Percentiles rank a stretch among this genome's conserved stretches.
These are phyloP conservation scores for Diacarnus erythraeanus DNA, from an alignment of 37 sponge, comb jelly and placozoan species.

Conservation along the genomic window DNA sequence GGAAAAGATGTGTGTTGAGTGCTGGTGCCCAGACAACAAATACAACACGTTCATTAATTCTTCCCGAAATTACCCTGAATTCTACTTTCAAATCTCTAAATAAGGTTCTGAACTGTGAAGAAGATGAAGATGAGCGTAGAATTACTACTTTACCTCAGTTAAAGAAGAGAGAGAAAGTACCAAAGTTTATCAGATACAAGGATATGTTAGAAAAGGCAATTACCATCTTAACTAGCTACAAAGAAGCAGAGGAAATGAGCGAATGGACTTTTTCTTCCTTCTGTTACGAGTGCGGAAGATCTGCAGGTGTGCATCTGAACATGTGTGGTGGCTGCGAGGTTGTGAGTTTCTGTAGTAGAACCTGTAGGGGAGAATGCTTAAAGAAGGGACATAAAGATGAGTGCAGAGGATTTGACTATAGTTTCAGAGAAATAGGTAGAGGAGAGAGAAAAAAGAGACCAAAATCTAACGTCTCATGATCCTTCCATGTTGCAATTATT, in stretches of 20 bases:
- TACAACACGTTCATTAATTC: background rate
- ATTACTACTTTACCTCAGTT: background rate
- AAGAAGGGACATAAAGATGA: slow-evolving; percentile 67
- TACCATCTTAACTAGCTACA: background rate
- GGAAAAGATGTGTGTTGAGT: background rate
- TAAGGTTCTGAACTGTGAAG: background rate
- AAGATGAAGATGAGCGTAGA: background rate
- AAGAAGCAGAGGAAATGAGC: background rate
- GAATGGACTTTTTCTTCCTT: slow-evolving; percentile 44
- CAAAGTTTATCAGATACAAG: background rate
- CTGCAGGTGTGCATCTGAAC: slow-evolving; percentile 39
- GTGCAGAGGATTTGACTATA: too few relatives aligned
- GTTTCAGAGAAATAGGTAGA: too few relatives aligned
- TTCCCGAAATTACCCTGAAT: slow-evolving; percentile 1
- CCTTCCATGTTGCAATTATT: too few relatives aligned
- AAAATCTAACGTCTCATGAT: too few relatives aligned
- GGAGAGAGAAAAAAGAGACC: too few relatives aligned
- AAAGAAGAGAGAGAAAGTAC: background rate
- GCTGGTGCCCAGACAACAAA: background rate
- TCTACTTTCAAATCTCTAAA: background rate
- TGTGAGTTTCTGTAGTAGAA: slow-evolving; percentile 64
- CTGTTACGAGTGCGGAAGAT: slow-evolving; percentile 75
- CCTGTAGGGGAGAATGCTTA: slow-evolving; percentile 55
- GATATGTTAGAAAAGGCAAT: background rate
- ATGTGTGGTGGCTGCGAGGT: slow-evolving; percentile 54